Base-by-base conservation (phyloP, 2,888 invertebrate genomes). In the Amphipyra berbera region DNA sequence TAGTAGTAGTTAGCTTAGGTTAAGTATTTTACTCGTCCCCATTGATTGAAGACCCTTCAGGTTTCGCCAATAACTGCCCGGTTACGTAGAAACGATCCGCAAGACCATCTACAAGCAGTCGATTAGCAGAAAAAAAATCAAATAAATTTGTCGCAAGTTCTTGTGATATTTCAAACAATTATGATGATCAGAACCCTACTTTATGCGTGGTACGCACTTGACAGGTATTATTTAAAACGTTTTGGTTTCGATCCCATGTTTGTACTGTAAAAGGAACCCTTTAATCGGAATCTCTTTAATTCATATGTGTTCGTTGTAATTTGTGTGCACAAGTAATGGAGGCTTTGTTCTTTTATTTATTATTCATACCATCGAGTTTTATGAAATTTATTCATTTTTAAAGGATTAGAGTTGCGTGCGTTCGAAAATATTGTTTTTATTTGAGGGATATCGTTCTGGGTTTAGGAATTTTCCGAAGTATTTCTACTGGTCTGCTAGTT, bases 311-410 rank as follows among this genome's bases (percentile, higher is more conserved):
- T 64, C 65, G 61, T 72, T 77, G 68, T 78, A 78, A 81, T 82
- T 82, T 81, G 77, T 85, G 79, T 82, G 73, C 61, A 61, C 63
- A 66, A 61, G 67, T 82, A 84, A 84, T 84, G 80, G 82, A 76
- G 72, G 48, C 42, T 68, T 75, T 67, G 61, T 61, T 46, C 61
- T 57, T 48, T 58, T 64, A 58, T 58, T 65, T 71, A 58, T 61
- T 50, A 64, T 46, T 44, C 47, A 52, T 45, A 48, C 33, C 42
- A 58, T 50, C 45, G 54, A 40, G 45, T 49, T 68, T 65, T 52
- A 61, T 55, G 27, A 41, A 48, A 52, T 47, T 61, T 7, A 14
- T 59, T 46, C 38, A 46, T 52, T 63, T 69, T 55, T 10, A 72
- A 57, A 13, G 58, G 54, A 30, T 30, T 30, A 30, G 42, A n/a